Percentiles rank a stretch among this genome's conserved stretches.
These are phyloP conservation scores for Hirundichthys speculiger DNA, from an alignment of 2,113 vertebrate genomes.

Conservation along the genomic window DNA sequence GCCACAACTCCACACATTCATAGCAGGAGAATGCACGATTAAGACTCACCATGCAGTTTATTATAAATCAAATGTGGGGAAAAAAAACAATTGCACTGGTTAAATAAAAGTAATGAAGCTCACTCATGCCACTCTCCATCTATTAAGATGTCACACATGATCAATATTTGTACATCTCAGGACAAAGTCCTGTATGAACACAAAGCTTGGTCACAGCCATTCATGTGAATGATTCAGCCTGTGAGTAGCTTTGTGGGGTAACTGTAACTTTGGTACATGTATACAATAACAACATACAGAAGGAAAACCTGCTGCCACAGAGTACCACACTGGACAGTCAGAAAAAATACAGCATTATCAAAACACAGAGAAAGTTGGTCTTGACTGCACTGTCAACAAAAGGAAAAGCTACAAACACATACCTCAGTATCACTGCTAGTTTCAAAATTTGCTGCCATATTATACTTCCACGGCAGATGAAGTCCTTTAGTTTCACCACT, in stretches of 20 bases:
- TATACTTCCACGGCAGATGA: conserved; percentile 23
- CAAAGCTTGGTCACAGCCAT: conserved; percentile 25
- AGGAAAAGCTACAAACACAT: conserved; percentile 48
- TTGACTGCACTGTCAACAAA: conserved; percentile 20
- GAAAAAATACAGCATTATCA: conserved; percentile 2
- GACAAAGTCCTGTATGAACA: not conserved
- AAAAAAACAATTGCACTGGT: not conserved
- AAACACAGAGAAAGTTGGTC: conserved; percentile 10
- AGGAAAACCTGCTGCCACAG: conserved; percentile 13
- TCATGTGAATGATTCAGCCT: conserved; percentile 1
- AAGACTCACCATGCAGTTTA: not conserved
- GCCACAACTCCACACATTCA: conserved; percentile 25
- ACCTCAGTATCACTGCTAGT: conserved; percentile 71
- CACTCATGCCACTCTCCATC: conserved; percentile 1
- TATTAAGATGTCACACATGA: conserved; percentile 36
- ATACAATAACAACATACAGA: not conserved
- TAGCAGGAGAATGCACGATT: not conserved
- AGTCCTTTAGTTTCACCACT: conserved; percentile 24
- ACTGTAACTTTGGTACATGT: no score
- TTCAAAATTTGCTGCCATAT: conserved; percentile 70
- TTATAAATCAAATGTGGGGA: not conserved
- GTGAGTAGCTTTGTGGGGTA: not conserved
- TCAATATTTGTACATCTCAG: conserved; percentile 32
- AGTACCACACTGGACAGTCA: not conserved
- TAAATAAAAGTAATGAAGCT: not conserved